These are phyloP conservation scores for Chaetops frenatus DNA, from an alignment of 2,113 vertebrate species.

Conservation along the genomic window DNA sequence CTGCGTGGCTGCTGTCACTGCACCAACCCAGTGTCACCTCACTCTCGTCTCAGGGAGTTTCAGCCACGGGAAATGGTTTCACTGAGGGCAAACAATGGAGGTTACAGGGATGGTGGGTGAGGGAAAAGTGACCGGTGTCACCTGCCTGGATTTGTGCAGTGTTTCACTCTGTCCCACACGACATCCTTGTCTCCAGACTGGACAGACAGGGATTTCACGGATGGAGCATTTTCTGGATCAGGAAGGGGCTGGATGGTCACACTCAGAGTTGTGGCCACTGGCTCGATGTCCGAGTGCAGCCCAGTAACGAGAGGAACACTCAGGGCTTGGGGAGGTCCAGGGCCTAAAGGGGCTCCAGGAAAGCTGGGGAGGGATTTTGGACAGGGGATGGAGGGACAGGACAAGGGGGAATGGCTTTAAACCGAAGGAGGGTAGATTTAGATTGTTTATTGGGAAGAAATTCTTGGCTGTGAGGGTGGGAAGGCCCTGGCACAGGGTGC, in stretches of 20 bases:
- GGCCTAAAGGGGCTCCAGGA: not conserved
- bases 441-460: not conserved
- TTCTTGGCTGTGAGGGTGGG: not conserved
- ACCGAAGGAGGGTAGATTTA: too few species aligned
- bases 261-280: too few species aligned
- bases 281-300: fast-evolving
- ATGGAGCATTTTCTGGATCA: fast-evolving
- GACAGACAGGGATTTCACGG: too few species aligned
- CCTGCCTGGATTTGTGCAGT: not conserved
- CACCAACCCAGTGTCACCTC: not conserved
- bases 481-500: not conserved
- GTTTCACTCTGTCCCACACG: fast-evolving
- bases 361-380: not conserved
- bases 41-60: not conserved
- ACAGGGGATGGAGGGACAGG: not conserved
- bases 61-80: not conserved
- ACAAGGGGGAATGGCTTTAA: not conserved
- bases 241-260: not conserved
- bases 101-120: fast-evolving
- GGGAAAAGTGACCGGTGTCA: fast-evolving
- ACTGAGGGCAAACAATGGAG: fast-evolving
- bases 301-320: fast-evolving
- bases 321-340: not conserved
- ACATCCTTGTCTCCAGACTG: not conserved
- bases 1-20: fast-evolving